These are phyloP conservation scores for Leucania comma DNA, from an alignment of 2,888 invertebrate species.

Conservation along the genomic window DNA sequence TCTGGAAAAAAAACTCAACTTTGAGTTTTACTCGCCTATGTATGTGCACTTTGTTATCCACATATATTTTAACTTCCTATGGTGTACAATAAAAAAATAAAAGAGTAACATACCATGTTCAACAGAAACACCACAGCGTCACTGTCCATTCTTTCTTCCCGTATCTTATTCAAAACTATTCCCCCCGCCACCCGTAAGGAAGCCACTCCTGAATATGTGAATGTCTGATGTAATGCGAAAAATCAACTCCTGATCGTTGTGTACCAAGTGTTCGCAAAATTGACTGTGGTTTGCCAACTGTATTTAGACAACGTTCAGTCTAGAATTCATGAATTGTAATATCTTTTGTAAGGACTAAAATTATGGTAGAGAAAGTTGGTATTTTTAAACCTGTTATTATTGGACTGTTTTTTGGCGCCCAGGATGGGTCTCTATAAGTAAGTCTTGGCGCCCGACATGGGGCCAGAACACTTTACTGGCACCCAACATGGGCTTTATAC, in stretches of 20 bases:
- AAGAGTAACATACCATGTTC: background rate
- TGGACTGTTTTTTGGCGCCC: background rate
- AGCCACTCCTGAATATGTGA: slow-evolving; percentile 79
- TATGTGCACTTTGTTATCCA: too few relatives aligned
- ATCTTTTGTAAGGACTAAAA: background rate
- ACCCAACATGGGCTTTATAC: background rate
- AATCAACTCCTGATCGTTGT: slow-evolving; percentile 85
- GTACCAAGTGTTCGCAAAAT: slow-evolving; percentile 68
- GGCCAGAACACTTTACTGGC: too few relatives aligned
- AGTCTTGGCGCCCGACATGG: background rate
- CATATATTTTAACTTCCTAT: too few relatives aligned
- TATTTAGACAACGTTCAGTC: slow-evolving; percentile 54
- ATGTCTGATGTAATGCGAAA: slow-evolving; percentile 84
- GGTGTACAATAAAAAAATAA: too few relatives aligned
- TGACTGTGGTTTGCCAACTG: slow-evolving; percentile 67
- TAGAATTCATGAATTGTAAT: slow-evolving; percentile 34
- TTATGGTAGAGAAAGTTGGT: background rate
- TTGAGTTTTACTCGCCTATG: too few relatives aligned
- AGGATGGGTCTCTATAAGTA: too few relatives aligned
- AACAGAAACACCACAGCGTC: slow-evolving; percentile 12
- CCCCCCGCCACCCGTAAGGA: slow-evolving; percentile 57
- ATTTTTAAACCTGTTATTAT: too few relatives aligned
- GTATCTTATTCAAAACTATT: slow-evolving; percentile 66
- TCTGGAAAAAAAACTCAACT: too few relatives aligned
- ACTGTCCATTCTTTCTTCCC: slow-evolving; percentile 20